Evolutionary conservation across 1,140 invertebrate genomes (phyloP).

Genomic region (Heliothis virescens): DNA sequence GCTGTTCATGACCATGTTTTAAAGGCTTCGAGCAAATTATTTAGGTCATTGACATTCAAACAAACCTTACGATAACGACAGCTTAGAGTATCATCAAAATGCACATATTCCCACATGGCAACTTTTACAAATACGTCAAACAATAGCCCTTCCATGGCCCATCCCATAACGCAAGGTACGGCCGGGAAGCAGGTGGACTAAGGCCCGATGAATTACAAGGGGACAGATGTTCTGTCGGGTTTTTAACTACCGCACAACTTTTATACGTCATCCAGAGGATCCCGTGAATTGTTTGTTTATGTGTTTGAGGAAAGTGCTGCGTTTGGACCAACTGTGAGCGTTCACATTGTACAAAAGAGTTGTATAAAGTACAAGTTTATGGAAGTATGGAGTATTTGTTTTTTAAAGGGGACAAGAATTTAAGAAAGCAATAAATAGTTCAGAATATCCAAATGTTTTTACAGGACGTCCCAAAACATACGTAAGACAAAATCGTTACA

Average conservation of each 20-base stretch:
- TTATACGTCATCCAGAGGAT: slow-evolving; percentile 48
- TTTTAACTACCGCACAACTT: slow-evolving; percentile 62
- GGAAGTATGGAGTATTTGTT: too few relatives aligned
- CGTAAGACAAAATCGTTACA: not conserved
- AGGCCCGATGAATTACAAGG: slow-evolving; percentile 64
- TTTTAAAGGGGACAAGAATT: too few relatives aligned
- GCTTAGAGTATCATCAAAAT: not conserved
- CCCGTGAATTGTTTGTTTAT: not conserved
- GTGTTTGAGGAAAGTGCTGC: not conserved
- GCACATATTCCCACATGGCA: not conserved
- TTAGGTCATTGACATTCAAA: not conserved
- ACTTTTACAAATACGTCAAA: not conserved
- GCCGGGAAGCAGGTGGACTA: slow-evolving; percentile 49
- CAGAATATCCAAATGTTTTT: not conserved
- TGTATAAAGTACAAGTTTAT: too few relatives aligned
- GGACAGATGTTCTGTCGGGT: slow-evolving; percentile 65
- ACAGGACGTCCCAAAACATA: not conserved
- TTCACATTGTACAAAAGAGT: too few relatives aligned
- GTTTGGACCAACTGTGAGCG: not conserved
- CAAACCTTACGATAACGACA: not conserved
- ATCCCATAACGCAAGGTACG: slow-evolving; percentile 34
- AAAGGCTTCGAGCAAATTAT: too few relatives aligned
- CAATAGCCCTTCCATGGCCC: not conserved
- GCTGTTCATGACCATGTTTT: too few relatives aligned
- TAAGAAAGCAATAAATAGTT: too few relatives aligned